Conservation (phyloP, 2,797 vertebrate genomes). For the Steatocranus sp. region DNA sequence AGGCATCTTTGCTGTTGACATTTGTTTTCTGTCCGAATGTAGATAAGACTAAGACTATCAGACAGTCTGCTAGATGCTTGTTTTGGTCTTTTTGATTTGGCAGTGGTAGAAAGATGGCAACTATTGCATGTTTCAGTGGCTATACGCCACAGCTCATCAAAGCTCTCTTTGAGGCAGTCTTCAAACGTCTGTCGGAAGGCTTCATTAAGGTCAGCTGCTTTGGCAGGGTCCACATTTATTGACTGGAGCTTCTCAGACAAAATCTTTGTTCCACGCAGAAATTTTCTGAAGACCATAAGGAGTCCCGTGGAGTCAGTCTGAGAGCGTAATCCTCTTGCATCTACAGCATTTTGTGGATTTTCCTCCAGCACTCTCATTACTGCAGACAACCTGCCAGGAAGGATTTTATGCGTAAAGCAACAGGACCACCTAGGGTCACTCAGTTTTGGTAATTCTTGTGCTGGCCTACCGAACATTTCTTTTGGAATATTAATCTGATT, state of each 20-base stretch:
- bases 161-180: background rate
- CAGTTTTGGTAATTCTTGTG: background rate
- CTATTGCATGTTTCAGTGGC: background rate
- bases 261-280: background rate
- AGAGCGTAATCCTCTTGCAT: background rate
- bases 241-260: background rate
- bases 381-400: background rate
- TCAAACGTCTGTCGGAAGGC: background rate
- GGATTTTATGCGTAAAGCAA: background rate
- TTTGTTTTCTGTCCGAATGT: background rate
- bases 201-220: accelerated
- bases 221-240: background rate
- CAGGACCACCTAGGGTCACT: background rate
- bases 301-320: background rate
- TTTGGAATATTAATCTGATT: background rate
- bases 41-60: background rate
- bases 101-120: background rate
- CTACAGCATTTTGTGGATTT: background rate
- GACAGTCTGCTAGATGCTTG: background rate
- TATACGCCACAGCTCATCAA: background rate
- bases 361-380: accelerated
- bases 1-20: background rate
- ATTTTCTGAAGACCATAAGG: background rate
- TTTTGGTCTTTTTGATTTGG: background rate
- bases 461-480: accelerated